phyloP scores from a whole-genome alignment of 1,140 invertebrate genomes.

The Cecropterus lyciades region DNA sequence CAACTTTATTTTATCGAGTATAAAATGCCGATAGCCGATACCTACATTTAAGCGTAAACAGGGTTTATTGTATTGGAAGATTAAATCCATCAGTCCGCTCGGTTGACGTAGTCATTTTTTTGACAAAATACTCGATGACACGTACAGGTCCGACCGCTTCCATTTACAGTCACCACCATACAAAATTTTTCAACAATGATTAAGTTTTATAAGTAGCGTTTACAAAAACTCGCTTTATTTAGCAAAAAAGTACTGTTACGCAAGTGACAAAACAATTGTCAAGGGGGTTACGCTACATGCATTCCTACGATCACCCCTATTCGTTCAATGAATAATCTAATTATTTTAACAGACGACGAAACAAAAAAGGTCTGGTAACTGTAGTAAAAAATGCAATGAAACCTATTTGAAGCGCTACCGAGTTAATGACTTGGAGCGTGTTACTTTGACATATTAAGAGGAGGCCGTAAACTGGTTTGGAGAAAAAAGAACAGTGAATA shows the following conservation, averaged over 20 bases:
- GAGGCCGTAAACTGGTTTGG: slow-evolving; percentile 65
- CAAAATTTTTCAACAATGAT: slow-evolving; percentile 20
- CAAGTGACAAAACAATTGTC: neutral
- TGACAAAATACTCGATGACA: slow-evolving; percentile 19
- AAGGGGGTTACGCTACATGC: neutral
- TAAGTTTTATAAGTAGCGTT: neutral
- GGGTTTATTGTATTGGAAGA: slow-evolving; percentile 18
- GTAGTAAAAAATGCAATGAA: slow-evolving; percentile 48
- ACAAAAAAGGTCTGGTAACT: slow-evolving; percentile 44
- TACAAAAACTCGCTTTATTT: neutral
- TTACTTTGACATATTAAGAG: slow-evolving; percentile 76
- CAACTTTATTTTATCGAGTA: neutral
- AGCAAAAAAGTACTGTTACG: neutral
- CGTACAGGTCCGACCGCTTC: slow-evolving; percentile 2
- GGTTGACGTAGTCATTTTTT: slow-evolving; percentile 13
- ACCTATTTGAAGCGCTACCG: slow-evolving; percentile 49
- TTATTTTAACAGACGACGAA: slow-evolving; percentile 52
- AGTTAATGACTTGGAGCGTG: slow-evolving; percentile 66
- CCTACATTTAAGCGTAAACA: slow-evolving; percentile 19
- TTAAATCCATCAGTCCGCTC: slow-evolving; percentile 4
- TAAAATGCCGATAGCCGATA: slow-evolving; percentile 10
- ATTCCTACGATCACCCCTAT: slow-evolving; percentile 15
- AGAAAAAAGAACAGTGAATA: slow-evolving; percentile 53
- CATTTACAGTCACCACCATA: slow-evolving; percentile 16
- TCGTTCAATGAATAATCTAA: slow-evolving; percentile 52